Evolutionary conservation across 2,797 vertebrate species (phyloP), one percentile per base, ranked within the genome.

Genomic region (Hylomyscus alleni): DNA sequence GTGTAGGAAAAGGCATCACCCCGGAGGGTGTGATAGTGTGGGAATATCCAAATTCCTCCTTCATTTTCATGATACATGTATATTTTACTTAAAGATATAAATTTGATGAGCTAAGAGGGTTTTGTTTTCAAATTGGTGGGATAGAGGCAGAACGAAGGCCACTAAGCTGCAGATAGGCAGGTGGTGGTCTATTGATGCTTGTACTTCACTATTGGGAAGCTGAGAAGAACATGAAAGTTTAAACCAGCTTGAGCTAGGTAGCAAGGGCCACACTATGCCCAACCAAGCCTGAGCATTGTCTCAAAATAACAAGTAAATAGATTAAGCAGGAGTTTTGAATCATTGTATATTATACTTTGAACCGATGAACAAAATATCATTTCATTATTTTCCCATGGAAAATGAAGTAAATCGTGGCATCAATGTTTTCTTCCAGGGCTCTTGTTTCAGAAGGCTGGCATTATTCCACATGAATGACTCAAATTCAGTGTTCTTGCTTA

Each of bases 41-140:
- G 89, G 37, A 93, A 78, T n/a, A 89, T 34, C 13, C 19, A 14
- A 75, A 44, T 67, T 56, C 73, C 81, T 40, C 34, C 37, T 90
- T 17, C 19, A 4, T 78, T 92, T 93, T 37, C 44, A 20, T 50
- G 11, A 40, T 62, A 56, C 87, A 31, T n/a, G 2, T 54, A 3
- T 89, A 22, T 93, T 95, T 96, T 75, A 78, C 67, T 82, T 89
- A 50, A 94, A 90, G 34, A 12, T 60, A 2, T 85, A 65, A 54
- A 50, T 75, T 73, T 93, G 50, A 34, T 44, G n/a, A 89, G 3
- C 31, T 13, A 60, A 84, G 40, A 56, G 15, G 87, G 19, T 92
- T 91, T 90, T 93, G 76, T 86, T 97, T 85, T 50, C 82, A 56
- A 10, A 94, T 62, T 76, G 20, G 10, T 82, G 92, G 29, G 34